Evolutionary conservation across 2,113 vertebrate species (phyloP), one percentile per base, ranked within the genome.

Genomic region (Piliocolobus tephrosceles): DNA sequence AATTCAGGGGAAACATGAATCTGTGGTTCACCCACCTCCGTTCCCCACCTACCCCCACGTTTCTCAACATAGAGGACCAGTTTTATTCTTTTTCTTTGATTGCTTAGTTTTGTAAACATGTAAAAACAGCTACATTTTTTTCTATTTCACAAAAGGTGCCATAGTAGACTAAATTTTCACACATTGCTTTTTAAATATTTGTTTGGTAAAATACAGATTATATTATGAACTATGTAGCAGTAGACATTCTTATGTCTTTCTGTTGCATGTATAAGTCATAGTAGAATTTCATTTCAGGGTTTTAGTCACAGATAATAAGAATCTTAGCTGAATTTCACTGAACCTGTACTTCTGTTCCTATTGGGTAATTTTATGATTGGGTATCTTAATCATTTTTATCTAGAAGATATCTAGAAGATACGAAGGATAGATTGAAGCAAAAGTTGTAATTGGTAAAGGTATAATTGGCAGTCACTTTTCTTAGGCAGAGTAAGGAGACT

Each of bases 91-190:
- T 80, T 95, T 58, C 12, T 85, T 70, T 80, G 30, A 76, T 38
- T 84, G 38, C 82, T 58, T 52, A 61, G 43, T 91, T 70, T 27
- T 80, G 10, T 80, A 80, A 61, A 10, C 52, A 86, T 9, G 17
- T 78, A 85, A 86, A 90, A 95, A 79, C 38, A 95, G 70, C 23
- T 45, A 90, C 10, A 47, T 57, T 78, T 82, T 45, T 85, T 85
- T 30, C n/a, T 10, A 72, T 80, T 86, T 80, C n/a, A 85, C 32
- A 43, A 72, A 70, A 91, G 32, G 1, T 79, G 61, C 25, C 18
- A 8, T 79, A 70, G 13, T 52, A 50, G 35, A 61, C 40, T 25
- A 30, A 43, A 38, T 90, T 70, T 30, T 57, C 84, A 25, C 38
- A 32, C 17, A 12, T 94, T 75, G 22, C 13, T 66, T 86, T 76